Percentiles rank a stretch among this genome's conserved stretches.
Evolutionary conservation across 2,888 invertebrate genomes (phyloP).

Genomic region (Abscondita cerata): DNA sequence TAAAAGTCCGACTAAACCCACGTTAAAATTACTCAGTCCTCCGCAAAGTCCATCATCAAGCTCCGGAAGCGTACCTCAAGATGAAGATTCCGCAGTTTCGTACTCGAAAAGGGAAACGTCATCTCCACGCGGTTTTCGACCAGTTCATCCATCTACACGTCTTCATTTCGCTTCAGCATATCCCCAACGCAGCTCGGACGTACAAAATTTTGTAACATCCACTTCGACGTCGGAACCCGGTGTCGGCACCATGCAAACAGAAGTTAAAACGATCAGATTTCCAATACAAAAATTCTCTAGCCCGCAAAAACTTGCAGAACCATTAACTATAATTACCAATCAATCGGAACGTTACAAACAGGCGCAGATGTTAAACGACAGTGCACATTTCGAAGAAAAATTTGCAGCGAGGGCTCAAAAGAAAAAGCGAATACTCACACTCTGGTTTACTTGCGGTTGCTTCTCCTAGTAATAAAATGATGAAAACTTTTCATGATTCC

Average conservation of each 20-base stretch:
- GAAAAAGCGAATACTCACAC: constrained; percentile 38
- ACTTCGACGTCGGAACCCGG: constrained; percentile 19
- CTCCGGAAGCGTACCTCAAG: constrained; percentile 13
- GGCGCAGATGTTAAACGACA: constrained; percentile 53
- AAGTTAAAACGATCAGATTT: constrained; percentile 53
- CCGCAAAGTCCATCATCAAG: constrained; percentile 72
- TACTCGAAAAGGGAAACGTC: constrained; percentile 27
- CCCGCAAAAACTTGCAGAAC: constrained; percentile 49
- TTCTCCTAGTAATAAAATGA: constrained; percentile 28
- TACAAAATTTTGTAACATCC: constrained; percentile 26
- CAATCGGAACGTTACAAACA: constrained; percentile 53
- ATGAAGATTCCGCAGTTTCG: constrained; percentile 20
- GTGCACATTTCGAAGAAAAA: constrained; percentile 53
- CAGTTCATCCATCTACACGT: constrained; percentile 48
- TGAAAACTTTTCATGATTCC: constrained; percentile 25
- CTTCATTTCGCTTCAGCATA: constrained; percentile 6
- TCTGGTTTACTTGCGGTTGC: constrained; percentile 26
- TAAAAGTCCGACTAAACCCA: constrained; percentile 34
- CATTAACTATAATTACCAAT: constrained; percentile 56
- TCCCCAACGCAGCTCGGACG: constrained; percentile 1
- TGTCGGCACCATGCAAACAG: constrained; percentile 23
- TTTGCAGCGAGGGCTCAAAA: constrained; percentile 47
- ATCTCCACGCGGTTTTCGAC: constrained; percentile 52
- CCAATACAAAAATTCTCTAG: constrained; percentile 49
- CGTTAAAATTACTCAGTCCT: constrained; percentile 62